These are phyloP conservation scores for Melanotaenia pygmaea DNA, from an alignment of 2,797 vertebrate species.

Conservation along the genomic window DNA sequence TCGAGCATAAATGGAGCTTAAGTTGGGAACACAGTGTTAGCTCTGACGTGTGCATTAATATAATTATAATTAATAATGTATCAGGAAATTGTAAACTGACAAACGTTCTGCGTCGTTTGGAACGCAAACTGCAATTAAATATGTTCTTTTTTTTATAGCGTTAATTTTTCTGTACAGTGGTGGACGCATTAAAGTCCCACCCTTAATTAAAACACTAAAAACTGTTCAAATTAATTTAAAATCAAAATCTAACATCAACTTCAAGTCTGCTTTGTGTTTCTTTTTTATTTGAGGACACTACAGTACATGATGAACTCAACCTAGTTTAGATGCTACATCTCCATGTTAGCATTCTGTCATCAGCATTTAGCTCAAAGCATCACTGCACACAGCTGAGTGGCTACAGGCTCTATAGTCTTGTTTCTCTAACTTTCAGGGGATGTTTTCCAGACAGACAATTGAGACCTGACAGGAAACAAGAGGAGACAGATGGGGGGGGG, in stretches of 20 bases:
- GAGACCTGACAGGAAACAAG: neutral
- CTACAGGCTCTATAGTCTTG: neutral
- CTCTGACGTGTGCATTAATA: too few species aligned
- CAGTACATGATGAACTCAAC: neutral
- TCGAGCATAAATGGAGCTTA: too few species aligned
- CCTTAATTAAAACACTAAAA: neutral
- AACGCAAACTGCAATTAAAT: too few species aligned
- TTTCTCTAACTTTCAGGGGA: neutral
- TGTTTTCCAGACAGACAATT: constrained; percentile 4
- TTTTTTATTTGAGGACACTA: neutral
- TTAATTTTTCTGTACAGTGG: too few species aligned
- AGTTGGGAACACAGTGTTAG: too few species aligned
- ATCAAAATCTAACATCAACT: too few species aligned
- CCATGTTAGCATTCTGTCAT: neutral
- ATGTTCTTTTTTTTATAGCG: too few species aligned
- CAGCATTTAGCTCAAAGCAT: constrained; percentile 6
- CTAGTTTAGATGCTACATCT: neutral
- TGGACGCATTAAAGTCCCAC: too few species aligned
- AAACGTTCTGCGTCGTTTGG: too few species aligned
- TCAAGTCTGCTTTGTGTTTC: neutral
- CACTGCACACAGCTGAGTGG: neutral
- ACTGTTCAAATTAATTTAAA: neutral
- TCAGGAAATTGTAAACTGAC: too few species aligned
- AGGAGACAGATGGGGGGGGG: neutral
- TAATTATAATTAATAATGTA: too few species aligned